Evolutionary conservation across 1,140 invertebrate genomes (phyloP), one percentile per base, ranked within the genome.

Genomic region (Acromyrmex echinatior): DNA sequence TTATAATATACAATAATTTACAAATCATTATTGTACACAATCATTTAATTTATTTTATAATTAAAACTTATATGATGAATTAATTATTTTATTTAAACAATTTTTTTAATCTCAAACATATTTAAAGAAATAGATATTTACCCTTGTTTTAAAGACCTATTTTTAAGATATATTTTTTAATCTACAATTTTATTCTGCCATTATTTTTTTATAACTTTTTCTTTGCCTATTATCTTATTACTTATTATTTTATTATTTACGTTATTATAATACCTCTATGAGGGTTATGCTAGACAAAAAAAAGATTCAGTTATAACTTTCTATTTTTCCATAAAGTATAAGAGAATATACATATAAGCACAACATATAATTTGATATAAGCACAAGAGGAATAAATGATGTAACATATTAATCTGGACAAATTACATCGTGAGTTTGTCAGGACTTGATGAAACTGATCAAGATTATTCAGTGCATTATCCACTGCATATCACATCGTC

Each of bases 381-480:
- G 18, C 18, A 18, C 14, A 16, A 3, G n/a, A 18, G 39, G 6
- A 28, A 60, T 82, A 74, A 62, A 58, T 2, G 18, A 58, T 1
- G 18, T 39, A 35, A 49, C 7, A 10, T n/a, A 18, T 62, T 76
- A 84, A 74, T 35, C 14, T 35, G 39, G 18, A 60, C 39, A 74
- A 74, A 51, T 82, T 82, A 74, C n/a, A 16, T 31, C n/a, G 4
- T 58, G 21, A 2, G 18, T 60, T 45, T 74, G 60, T 84, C 45
- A 74, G n/a, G 14, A 62, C 28, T 76, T 84, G n/a, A 84, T 84
- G 70, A 84, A 63, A 76, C 56, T 76, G 28, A 63, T 62, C 70
- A 76, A 84, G 56, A 84, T 84, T 76, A 84, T 14, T 62, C 25
- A 49, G 6, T 82, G 25, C 25, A 84, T 74, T 12, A 82, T 82